phyloP scores from a whole-genome alignment of 35 echinoderm and acorn worm species.

The Holothuria glaberrima region DNA sequence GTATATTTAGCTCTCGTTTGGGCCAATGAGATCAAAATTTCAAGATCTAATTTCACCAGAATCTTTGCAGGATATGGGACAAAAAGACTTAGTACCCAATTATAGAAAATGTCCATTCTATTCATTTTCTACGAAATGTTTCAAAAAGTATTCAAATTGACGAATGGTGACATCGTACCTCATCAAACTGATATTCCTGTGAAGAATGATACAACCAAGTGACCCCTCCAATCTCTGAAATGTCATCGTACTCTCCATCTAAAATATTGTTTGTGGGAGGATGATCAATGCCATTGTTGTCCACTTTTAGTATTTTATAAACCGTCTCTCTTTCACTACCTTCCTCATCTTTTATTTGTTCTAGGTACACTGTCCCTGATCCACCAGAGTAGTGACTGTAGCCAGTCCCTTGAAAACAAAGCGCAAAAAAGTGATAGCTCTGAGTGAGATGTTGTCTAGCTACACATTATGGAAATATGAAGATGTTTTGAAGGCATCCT shows the following conservation, averaged over 20 bases:
- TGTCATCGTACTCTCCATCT: conserved; percentile 80
- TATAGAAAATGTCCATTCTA: no score
- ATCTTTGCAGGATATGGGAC: no score
- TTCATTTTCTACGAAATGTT: no score
- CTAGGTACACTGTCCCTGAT: conserved; percentile 83
- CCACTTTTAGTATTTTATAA: conserved; percentile 78
- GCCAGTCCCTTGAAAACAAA: conserved; percentile 34
- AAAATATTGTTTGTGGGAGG: conserved; percentile 69
- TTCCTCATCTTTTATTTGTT: conserved; percentile 40
- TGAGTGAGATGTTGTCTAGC: no score
- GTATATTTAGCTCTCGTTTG: no score
- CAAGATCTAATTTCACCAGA: no score
- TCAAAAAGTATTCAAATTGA: no score
- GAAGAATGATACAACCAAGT: conserved; percentile 84
- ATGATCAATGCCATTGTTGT: conserved; percentile 73
- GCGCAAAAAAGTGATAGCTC: not conserved
- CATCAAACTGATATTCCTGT: conserved; percentile 82
- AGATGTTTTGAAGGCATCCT: no score
- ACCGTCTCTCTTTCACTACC: conserved; percentile 29
- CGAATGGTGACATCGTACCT: conserved; percentile 10
- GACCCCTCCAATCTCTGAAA: conserved; percentile 76
- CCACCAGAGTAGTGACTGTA: conserved; percentile 65
- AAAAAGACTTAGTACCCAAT: no score
- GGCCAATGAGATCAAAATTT: no score
- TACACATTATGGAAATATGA: no score